Conservation (phyloP, 2,888 invertebrate genomes). For the Dicyrtomina minuta region DNA sequence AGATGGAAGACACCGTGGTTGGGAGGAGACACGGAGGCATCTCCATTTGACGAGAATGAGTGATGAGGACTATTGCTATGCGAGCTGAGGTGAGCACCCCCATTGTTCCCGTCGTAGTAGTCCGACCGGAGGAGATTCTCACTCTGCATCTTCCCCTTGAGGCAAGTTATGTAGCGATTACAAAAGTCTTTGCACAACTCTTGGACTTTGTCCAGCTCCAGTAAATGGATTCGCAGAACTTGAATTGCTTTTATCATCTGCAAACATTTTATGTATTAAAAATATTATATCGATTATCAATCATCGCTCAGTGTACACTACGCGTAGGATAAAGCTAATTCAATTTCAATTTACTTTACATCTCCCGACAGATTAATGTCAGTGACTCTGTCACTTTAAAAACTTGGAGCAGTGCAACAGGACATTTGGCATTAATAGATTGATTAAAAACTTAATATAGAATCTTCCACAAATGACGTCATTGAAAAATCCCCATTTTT, state of each 20-base stretch:
- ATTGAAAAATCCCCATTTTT: too few species aligned
- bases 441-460: too few species aligned
- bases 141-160: constrained; percentile 88
- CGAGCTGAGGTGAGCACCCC: constrained; percentile 52
- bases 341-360: neutral
- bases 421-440: too few species aligned
- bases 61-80: constrained; percentile 53
- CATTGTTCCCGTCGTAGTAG: constrained; percentile 59
- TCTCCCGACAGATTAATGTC: too few species aligned
- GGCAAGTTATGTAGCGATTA: constrained; percentile 84
- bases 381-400: too few species aligned
- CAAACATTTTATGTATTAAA: too few species aligned
- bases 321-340: too few species aligned
- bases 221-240: constrained; percentile 85
- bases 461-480: too few species aligned
- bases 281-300: too few species aligned
- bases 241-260: constrained; percentile 86
- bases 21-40: constrained; percentile 57
- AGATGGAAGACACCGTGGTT: constrained; percentile 43
- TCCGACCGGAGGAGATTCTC: constrained; percentile 80
- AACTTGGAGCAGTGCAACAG: too few species aligned
- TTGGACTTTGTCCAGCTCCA: constrained; percentile 91
- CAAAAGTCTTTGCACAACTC: constrained; percentile 94
- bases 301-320: too few species aligned
- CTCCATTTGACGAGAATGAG: constrained; percentile 55